Evolutionary conservation across 1,140 invertebrate species (phyloP), one percentile per base, ranked within the genome.

Genomic region (Oryctes rhinoceros): DNA sequence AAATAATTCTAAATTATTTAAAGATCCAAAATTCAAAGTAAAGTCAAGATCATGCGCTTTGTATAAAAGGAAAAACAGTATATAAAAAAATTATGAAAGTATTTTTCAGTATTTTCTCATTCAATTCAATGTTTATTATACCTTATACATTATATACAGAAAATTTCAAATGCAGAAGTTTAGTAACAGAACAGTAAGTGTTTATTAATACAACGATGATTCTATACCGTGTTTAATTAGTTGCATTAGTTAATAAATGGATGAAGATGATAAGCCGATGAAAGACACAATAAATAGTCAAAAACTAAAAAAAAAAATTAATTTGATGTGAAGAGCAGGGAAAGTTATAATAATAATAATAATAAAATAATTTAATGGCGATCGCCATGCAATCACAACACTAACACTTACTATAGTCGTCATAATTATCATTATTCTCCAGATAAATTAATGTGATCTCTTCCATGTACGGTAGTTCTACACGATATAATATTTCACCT

Each of bases 391-490:
- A 89, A 83, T 88, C 90, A 91, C 87, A 87, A 87, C 87, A 87
- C 86, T 86, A 86, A 88, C 85, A 90, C 91, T 92, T 92, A 92
- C 91, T 90, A 91, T 91, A 89, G 82, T 92, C 91, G 86, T 90
- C 91, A 88, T 87, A 85, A 88, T 88, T 88, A 88, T 92, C 91
- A 88, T 88, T 90, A 88, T 92, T 94, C 92, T 95, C 94, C 92
- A 95, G 92, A 94, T 94, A 94, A 91, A 95, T 94, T 91, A 95
- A 92, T 88, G 94, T 95, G 90, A 95, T 94, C 92, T 95, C 94
- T 92, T 95, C 94, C 93, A 94, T 94, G 92, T 94, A 94, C 89
- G 94, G 94, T 91, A 95, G 92, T 92, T 94, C 93, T 92, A 95
- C 94, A 90, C 94, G 93, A 91, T 94, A 95, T 92, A 95, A 94